Evolutionary conservation across 2,113 vertebrate species (phyloP), one percentile per base, ranked within the genome.

Genomic region (Centropus unirufus): DNA sequence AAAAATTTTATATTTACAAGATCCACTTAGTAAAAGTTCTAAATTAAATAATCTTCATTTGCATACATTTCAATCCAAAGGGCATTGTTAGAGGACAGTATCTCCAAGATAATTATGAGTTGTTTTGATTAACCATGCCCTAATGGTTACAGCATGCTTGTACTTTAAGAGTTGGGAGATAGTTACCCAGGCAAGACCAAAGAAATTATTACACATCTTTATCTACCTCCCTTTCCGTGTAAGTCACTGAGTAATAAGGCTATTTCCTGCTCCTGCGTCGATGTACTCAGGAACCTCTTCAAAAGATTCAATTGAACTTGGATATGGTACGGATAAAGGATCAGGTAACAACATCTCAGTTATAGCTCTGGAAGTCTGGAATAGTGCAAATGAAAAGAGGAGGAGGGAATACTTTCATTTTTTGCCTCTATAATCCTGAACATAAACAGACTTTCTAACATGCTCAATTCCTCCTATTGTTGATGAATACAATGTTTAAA

Each of bases 21-120:
- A 76, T 84, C 47, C 9, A 17, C 8, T 8, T 82, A 91, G 76
- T 83, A 95, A 96, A 95, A 79, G 23, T 55, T 93, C 29, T 91
- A 93, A 96, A 96, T 96, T 90, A 97, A 97, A 95, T 82, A 97
- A 95, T 67, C 77, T 74, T 93, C 42, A 96, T 97, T 96, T 97
- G 66, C 96, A 95, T 95, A 83, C 22, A 84, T 68, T 95, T 93
- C 58, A 69, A 69, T 91, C 87, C 73, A 95, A 95, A 95, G 96
- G 95, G 63, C 80, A 93, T 82, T 7, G 7, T 91, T 94, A 92
- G 82, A 93, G 82, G 68, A 87, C 89, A 90, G 80, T 59, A 75
- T 92, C 94, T 94, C 79, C 75, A 83, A 95, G 95, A 87, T 74
- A 89, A 77, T 93, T 88, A 96, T 95, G 91, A 80, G 27, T 34